phyloP scores from a whole-genome alignment of 2,113 vertebrate species.

The Callopanchax toddi region DNA sequence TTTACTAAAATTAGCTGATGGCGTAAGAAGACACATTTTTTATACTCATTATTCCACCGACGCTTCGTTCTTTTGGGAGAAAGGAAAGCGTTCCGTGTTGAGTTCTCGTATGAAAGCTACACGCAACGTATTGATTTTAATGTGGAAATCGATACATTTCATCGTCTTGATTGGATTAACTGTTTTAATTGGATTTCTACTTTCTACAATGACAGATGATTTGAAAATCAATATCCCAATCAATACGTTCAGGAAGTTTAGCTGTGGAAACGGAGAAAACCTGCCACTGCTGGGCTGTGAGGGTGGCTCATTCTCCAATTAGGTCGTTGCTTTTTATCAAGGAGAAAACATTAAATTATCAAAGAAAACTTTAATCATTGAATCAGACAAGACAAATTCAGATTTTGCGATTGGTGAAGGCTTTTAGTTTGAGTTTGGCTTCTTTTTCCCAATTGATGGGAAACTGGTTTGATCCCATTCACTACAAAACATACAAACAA shows the following conservation, averaged over 20 bases:
- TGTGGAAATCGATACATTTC: slow-evolving; percentile 72
- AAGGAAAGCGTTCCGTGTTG: slow-evolving; percentile 23
- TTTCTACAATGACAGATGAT: slow-evolving; percentile 67
- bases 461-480: not conserved
- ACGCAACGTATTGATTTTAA: slow-evolving; percentile 73
- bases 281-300: too few relatives aligned
- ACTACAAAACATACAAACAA: slow-evolving; percentile 26
- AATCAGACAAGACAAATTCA: not conserved
- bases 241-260: slow-evolving; percentile 69
- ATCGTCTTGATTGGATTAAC: slow-evolving; percentile 78
- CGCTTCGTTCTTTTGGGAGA: slow-evolving; percentile 11
- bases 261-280: slow-evolving; percentile 4
- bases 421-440: not conserved
- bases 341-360: too few relatives aligned
- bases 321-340: too few relatives aligned
- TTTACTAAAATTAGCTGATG: too few relatives aligned
- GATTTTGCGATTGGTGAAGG: not conserved
- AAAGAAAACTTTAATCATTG: not conserved
- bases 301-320: too few relatives aligned
- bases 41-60: too few relatives aligned
- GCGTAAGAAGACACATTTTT: too few relatives aligned
- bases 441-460: not conserved
- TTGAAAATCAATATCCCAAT: slow-evolving; percentile 81
- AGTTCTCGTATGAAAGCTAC: slow-evolving; percentile 3
- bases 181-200: slow-evolving; percentile 81